Evolutionary conservation across 2,113 vertebrate genomes (phyloP).

Genomic region (Corydoras sp.): DNA sequence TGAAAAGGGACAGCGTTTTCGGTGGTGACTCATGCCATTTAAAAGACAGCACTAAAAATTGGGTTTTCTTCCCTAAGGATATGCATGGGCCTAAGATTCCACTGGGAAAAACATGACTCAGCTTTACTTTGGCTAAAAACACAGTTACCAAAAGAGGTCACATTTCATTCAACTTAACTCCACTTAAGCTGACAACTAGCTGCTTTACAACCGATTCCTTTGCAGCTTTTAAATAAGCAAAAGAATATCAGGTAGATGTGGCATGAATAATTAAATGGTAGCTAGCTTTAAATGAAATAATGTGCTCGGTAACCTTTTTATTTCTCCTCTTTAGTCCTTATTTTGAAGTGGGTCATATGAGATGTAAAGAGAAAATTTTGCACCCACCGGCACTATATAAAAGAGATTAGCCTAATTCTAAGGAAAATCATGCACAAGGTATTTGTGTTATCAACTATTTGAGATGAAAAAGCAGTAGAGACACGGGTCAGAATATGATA

Average conservation of each 20-base stretch:
- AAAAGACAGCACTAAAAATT: slow-evolving; percentile 21
- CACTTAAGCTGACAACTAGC: slow-evolving; percentile 17
- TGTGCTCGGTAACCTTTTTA: slow-evolving; percentile 57
- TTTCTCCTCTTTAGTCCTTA: slow-evolving; percentile 64
- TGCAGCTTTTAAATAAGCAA: slow-evolving; percentile 41
- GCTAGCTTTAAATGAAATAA: slow-evolving; percentile 43
- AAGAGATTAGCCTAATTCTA: slow-evolving; percentile 67
- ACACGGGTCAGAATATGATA: slow-evolving; percentile 48
- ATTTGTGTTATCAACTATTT: slow-evolving; percentile 57
- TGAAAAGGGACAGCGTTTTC: slow-evolving; percentile 17
- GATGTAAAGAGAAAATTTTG: slow-evolving; percentile 15
- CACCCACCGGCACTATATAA: slow-evolving; percentile 60
- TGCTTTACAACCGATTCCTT: slow-evolving; percentile 46
- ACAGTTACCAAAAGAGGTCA: background rate
- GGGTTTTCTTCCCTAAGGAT: slow-evolving; percentile 21
- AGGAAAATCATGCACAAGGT: slow-evolving; percentile 41
- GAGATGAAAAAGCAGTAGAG: slow-evolving; percentile 59
- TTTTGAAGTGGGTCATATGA: slow-evolving; percentile 55
- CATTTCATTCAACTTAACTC: slow-evolving; percentile 30
- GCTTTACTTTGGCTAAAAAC: slow-evolving; percentile 7
- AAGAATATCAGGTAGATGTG: slow-evolving; percentile 58
- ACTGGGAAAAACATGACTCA: background rate
- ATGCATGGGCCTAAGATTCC: slow-evolving; percentile 3
- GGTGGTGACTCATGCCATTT: slow-evolving; percentile 24
- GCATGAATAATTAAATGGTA: slow-evolving; percentile 63